Evolutionary conservation across 2,113 vertebrate genomes (phyloP).

Genomic region (Arvicanthis niloticus): DNA sequence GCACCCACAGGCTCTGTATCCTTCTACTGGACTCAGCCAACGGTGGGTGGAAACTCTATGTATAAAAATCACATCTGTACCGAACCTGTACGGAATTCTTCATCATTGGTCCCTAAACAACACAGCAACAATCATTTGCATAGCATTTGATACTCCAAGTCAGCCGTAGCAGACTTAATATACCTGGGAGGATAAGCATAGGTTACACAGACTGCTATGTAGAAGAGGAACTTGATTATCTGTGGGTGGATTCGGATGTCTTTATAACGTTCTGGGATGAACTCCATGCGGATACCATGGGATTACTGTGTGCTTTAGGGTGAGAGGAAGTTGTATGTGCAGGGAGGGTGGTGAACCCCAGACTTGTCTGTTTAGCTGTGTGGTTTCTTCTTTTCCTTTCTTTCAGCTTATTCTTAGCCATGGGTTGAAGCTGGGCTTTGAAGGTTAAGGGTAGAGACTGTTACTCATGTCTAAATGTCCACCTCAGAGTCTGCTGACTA

Average conservation of each 20-base stretch:
- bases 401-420: background rate
- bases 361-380: background rate
- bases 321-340: too few species aligned
- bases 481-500: background rate
- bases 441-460: background rate
- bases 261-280: background rate
- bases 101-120: background rate
- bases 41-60: background rate
- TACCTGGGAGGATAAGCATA: background rate
- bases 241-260: background rate
- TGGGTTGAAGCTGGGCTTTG: background rate
- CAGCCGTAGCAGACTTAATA: background rate
- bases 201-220: too few species aligned
- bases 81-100: background rate
- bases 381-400: background rate
- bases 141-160: background rate
- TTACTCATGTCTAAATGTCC: background rate
- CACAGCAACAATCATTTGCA: background rate
- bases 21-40: background rate
- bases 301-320: background rate
- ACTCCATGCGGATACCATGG: too few species aligned
- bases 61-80: background rate
- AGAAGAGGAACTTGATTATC: background rate
- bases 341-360: accelerated
- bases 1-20: background rate